phyloP scores from a whole-genome alignment of 2,113 vertebrate species.

The Syngnathus scovelli region DNA sequence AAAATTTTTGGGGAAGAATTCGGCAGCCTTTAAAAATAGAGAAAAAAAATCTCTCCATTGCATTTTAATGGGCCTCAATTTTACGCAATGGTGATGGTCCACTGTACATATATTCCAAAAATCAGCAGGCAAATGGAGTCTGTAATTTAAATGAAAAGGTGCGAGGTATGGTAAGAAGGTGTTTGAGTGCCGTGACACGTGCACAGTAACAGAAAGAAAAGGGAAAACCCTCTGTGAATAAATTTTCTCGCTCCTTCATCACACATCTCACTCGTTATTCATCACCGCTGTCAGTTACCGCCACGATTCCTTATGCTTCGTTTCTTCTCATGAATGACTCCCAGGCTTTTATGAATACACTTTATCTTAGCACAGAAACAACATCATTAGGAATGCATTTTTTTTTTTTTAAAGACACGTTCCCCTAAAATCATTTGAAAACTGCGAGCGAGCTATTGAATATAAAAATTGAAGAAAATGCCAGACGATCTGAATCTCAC shows the following conservation, averaged over 20 bases:
- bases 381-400: neutral
- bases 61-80: too few relatives aligned
- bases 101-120: too few relatives aligned
- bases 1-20: too few relatives aligned
- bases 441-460: too few relatives aligned
- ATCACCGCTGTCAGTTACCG: slow-evolving; percentile 32
- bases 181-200: neutral
- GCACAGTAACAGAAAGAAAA: neutral
- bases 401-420: slow-evolving; percentile 1
- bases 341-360: neutral
- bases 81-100: too few relatives aligned
- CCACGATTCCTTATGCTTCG: slow-evolving; percentile 11
- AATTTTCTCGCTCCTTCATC: slow-evolving; percentile 3
- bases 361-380: neutral
- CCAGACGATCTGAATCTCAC: slow-evolving; percentile 53
- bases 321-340: slow-evolving; percentile 29
- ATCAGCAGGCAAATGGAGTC: too few relatives aligned
- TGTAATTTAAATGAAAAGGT: neutral
- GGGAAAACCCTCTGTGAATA: slow-evolving; percentile 21
- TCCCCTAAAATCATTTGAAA: neutral
- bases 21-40: too few relatives aligned
- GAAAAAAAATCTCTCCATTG: too few relatives aligned
- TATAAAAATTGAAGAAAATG: too few relatives aligned
- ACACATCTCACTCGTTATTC: neutral
- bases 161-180: neutral